Percentiles rank a stretch among this genome's conserved stretches.
These are phyloP conservation scores for Cetonia aurata DNA, from an alignment of 2,888 invertebrate species.

Conservation along the genomic window DNA sequence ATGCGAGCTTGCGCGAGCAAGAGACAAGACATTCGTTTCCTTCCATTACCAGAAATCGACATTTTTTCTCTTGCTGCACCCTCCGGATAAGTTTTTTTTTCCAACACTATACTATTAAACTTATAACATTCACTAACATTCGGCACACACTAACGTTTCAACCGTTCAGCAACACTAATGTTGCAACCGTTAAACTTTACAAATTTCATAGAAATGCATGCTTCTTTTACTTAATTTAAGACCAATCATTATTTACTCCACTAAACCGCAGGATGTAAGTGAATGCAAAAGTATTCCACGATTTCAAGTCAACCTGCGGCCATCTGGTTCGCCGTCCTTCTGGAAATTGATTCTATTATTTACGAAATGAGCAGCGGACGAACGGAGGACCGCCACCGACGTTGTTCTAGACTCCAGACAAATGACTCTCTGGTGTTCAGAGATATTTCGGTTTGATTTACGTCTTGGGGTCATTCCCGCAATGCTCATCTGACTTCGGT, in stretches of 20 bases:
- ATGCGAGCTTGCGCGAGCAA: too few species aligned
- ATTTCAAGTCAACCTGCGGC: constrained; percentile 13
- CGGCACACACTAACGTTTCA: too few species aligned
- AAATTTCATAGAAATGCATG: constrained; percentile 7
- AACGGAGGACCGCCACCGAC: constrained; percentile 35
- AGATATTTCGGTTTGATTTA: constrained; percentile 57
- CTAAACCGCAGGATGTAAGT: constrained; percentile 9
- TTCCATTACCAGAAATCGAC: too few species aligned
- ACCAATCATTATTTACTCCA: neutral
- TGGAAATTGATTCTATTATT: constrained; percentile 59
- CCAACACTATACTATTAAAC: too few species aligned
- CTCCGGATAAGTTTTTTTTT: too few species aligned
- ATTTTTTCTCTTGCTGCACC: too few species aligned
- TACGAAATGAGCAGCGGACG: constrained; percentile 48
- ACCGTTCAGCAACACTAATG: too few species aligned
- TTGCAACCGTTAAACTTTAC: too few species aligned
- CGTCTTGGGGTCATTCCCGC: constrained; percentile 46
- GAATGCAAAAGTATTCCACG: constrained; percentile 2
- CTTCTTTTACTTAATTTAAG: constrained; percentile 1
- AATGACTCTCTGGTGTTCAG: constrained; percentile 50
- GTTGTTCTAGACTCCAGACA: constrained; percentile 54
- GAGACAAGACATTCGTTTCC: too few species aligned
- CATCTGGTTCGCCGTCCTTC: constrained; percentile 52
- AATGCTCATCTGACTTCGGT: constrained; percentile 46
- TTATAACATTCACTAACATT: too few species aligned